phyloP scores from a whole-genome alignment of 2,113 vertebrate species.

The Phocoena sinus region DNA sequence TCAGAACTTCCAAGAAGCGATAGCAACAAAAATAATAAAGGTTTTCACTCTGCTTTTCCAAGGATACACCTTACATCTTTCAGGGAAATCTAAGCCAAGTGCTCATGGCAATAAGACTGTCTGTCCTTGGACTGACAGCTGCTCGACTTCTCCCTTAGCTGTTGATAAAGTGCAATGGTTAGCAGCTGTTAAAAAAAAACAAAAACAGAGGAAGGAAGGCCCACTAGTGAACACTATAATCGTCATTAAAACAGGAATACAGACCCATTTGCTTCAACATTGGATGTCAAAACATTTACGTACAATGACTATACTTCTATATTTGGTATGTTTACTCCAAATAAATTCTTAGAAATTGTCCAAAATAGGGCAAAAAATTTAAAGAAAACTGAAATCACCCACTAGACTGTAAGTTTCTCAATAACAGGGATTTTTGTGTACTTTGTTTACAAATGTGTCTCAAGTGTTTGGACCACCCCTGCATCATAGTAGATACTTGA shows the following conservation, averaged over 20 bases:
- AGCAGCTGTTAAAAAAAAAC: slow-evolving; percentile 55
- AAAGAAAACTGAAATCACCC: slow-evolving; percentile 8
- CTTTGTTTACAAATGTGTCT: background rate
- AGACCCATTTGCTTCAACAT: slow-evolving; percentile 48
- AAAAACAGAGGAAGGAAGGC: slow-evolving; percentile 31
- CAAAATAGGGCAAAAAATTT: background rate
- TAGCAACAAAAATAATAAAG: slow-evolving; percentile 63
- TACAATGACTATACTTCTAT: background rate
- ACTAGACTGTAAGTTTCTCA: background rate
- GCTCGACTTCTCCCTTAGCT: slow-evolving; percentile 71
- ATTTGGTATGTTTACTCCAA: slow-evolving; percentile 40
- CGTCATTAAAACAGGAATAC: slow-evolving; percentile 21
- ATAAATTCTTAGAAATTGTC: slow-evolving; percentile 16
- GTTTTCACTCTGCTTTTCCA: slow-evolving; percentile 71
- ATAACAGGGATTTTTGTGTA: background rate
- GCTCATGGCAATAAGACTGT: slow-evolving; percentile 73
- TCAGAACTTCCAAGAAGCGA: slow-evolving; percentile 58
- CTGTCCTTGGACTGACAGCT: slow-evolving; percentile 69
- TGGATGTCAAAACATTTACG: slow-evolving; percentile 30
- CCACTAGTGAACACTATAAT: slow-evolving; percentile 61
- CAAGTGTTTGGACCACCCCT: background rate
- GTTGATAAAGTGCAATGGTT: slow-evolving; percentile 73
- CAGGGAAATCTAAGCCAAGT: slow-evolving; percentile 66
- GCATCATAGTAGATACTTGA: background rate
- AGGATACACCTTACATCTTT: slow-evolving; percentile 65